Evolutionary conservation across 2,113 vertebrate species (phyloP).

Genomic region (Oreochromis aureus): DNA sequence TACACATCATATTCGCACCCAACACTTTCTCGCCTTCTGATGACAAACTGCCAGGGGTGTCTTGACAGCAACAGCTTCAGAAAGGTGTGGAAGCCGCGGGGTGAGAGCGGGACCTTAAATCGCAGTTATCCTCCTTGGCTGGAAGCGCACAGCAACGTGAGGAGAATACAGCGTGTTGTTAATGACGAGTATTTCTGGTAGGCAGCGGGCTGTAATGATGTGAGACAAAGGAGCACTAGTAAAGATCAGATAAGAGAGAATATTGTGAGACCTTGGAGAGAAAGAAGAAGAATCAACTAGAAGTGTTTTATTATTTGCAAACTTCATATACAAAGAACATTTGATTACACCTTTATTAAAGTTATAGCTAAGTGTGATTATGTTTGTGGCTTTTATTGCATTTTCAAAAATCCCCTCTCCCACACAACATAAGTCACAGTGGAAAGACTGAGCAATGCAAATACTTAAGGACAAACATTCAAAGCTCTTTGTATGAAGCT

Average conservation of each 20-base stretch:
- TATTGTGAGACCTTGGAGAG: neutral
- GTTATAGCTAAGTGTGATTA: neutral
- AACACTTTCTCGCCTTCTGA: neutral
- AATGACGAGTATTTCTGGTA: neutral
- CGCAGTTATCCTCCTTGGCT: neutral
- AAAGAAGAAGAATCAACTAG: neutral
- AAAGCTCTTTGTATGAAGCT: neutral
- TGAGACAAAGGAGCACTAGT: neutral
- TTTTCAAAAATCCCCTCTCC: neutral
- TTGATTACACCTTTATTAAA: neutral
- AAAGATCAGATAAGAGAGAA: conserved; percentile 6
- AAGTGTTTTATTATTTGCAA: neutral
- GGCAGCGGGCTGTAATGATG: neutral
- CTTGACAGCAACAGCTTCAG: neutral
- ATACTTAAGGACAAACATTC: neutral
- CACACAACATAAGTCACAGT: neutral
- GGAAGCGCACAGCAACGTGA: neutral
- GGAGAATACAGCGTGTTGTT: conserved; percentile 2
- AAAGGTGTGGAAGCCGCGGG: conserved; percentile 5
- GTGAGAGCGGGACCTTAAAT: conserved; percentile 14
- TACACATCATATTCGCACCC: neutral
- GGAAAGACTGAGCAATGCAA: neutral
- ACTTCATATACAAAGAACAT: neutral
- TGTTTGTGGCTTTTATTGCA: neutral
- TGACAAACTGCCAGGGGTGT: neutral